These are phyloP conservation scores for Bimastos eiseni DNA, from an alignment of 2,888 invertebrate genomes.

Conservation along the genomic window DNA sequence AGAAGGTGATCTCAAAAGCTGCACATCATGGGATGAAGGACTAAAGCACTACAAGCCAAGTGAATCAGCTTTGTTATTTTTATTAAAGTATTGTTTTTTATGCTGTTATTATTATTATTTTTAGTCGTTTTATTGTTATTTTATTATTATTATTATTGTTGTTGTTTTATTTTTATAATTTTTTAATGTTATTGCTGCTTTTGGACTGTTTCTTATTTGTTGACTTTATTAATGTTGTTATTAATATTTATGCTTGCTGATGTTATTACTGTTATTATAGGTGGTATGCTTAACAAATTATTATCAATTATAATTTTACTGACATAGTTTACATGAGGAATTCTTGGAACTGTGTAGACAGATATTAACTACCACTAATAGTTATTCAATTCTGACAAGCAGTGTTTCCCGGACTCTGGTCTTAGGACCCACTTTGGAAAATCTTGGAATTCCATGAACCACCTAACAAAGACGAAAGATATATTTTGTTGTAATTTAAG, in stretches of 20 bases:
- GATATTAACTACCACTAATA: not conserved
- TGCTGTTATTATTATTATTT: not conserved
- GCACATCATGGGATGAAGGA: not conserved
- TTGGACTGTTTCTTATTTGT: not conserved
- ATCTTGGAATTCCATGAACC: no score
- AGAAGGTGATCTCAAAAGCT: not conserved
- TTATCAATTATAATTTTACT: not conserved
- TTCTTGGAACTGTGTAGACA: not conserved
- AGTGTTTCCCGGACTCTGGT: no score
- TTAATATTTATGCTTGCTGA: not conserved
- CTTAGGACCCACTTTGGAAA: no score
- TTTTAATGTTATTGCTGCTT: not conserved
- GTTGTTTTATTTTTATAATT: not conserved
- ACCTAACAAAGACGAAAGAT: no score
- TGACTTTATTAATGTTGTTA: not conserved
- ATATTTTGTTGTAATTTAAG: no score
- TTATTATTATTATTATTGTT: not conserved
- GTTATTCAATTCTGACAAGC: no score
- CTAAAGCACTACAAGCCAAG: slow-evolving; percentile 3
- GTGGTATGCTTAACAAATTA: not conserved
- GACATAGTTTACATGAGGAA: not conserved
- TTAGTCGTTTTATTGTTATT: not conserved
- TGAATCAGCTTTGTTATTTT: not conserved
- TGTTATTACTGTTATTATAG: not conserved
- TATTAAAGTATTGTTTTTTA: no score